Conservation (phyloP, 2,113 vertebrate species). For the Silurus glanis region DNA sequence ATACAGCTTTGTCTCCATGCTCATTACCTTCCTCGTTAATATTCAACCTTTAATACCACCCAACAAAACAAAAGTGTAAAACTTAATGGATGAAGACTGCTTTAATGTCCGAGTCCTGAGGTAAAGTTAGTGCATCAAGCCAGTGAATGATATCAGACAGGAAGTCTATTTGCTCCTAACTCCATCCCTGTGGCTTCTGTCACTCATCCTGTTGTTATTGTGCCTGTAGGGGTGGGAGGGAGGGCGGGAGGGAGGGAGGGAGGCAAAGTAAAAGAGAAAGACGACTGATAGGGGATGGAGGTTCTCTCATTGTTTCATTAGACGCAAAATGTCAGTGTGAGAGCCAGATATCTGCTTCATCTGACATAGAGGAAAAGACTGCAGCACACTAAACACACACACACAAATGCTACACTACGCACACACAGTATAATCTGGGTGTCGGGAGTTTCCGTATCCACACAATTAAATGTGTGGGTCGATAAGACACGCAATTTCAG, state of each 20-base stretch:
- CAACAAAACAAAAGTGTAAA: conserved; percentile 30
- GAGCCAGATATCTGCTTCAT: conserved; percentile 61
- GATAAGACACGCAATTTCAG: conserved; percentile 48
- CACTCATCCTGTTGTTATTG: conserved; percentile 29
- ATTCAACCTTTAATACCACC: background rate
- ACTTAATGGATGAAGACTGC: background rate
- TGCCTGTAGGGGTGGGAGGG: conserved; percentile 4
- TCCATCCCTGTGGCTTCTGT: conserved; percentile 31
- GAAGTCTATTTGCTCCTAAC: conserved; percentile 26
- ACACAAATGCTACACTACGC: background rate
- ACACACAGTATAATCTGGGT: background rate
- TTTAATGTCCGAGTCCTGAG: conserved; percentile 1
- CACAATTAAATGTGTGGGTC: conserved; percentile 59
- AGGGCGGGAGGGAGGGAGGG: no score
- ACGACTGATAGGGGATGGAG: conserved; percentile 34
- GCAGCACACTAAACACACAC: conserved; percentile 3
- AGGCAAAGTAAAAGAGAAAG: conserved; percentile 18
- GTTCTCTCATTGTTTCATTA: conserved; percentile 58
- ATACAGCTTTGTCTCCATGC: background rate
- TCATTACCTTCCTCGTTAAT: background rate
- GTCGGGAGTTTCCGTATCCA: conserved; percentile 39
- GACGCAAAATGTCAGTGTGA: conserved; percentile 60
- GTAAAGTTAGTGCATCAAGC: conserved; percentile 20
- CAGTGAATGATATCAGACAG: conserved; percentile 30
- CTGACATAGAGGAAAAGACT: conserved; percentile 52